These are phyloP conservation scores for Lytechinus variegatus DNA, from an alignment of 35 echinoderm and acorn worm genomes.

Conservation along the genomic window DNA sequence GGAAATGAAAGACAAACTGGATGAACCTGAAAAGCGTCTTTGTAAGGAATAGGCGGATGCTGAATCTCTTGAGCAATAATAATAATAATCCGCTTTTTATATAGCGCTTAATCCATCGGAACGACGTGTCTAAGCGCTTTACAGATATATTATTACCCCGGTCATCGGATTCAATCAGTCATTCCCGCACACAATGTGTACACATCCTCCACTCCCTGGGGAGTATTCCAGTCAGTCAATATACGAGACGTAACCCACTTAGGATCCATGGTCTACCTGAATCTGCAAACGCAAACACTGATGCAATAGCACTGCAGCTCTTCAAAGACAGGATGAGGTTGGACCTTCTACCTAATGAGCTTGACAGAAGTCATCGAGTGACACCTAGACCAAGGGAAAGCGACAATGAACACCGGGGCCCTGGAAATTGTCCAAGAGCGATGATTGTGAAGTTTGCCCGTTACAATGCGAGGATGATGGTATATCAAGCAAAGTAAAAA, in stretches of 20 bases:
- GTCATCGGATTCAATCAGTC: no score
- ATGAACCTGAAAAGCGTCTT: no score
- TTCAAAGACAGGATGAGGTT: background rate
- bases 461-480: background rate
- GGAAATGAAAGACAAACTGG: no score
- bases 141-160: no score
- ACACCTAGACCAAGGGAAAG: background rate
- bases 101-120: no score
- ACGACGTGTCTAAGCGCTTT: no score
- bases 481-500: background rate
- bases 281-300: background rate
- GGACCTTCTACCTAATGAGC: background rate
- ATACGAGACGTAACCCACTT: background rate
- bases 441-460: constrained; percentile 5
- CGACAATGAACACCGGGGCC: background rate
- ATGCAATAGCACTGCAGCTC: background rate
- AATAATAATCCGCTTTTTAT: no score
- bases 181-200: no score
- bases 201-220: background rate
- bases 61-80: background rate
- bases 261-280: background rate
- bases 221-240: background rate
- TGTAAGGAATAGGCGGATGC: no score
- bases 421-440: background rate
- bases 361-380: constrained; percentile 25